These are phyloP conservation scores for Macropus fuliginosus DNA, from an alignment of 2,797 vertebrate genomes.

Conservation along the genomic window DNA sequence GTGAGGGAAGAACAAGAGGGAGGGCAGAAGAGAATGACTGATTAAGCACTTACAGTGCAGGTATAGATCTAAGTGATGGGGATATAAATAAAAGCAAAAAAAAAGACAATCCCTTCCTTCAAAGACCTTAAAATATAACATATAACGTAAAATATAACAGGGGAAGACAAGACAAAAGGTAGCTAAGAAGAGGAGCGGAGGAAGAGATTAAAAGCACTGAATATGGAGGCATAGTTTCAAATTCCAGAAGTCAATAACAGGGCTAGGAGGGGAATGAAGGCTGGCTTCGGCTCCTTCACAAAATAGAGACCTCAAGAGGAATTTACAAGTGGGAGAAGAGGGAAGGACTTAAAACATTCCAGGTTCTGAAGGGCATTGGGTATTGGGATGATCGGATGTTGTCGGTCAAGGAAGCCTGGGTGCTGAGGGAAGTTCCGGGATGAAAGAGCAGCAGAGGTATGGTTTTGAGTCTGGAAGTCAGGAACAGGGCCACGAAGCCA, in stretches of 20 bases:
- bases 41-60: not conserved
- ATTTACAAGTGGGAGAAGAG: not conserved
- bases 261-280: not conserved
- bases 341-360: not conserved
- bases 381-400: not conserved
- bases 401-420: not conserved
- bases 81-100: not conserved
- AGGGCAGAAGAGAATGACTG: not conserved
- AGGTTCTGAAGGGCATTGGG: not conserved
- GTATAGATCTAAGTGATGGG: not conserved
- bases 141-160: not conserved
- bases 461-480: not conserved
- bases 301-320: not conserved
- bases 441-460: not conserved
- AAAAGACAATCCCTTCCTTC: not conserved
- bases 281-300: not conserved
- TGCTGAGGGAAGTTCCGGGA: not conserved
- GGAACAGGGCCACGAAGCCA: not conserved
- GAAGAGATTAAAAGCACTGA: not conserved
- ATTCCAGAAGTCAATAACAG: not conserved
- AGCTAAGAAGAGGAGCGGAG: not conserved
- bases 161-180: not conserved
- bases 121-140: not conserved
- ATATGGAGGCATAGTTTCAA: not conserved
- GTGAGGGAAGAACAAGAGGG: not conserved